phyloP scores from a whole-genome alignment of 2,888 invertebrate genomes.

The Pyrochroa serraticornis region DNA sequence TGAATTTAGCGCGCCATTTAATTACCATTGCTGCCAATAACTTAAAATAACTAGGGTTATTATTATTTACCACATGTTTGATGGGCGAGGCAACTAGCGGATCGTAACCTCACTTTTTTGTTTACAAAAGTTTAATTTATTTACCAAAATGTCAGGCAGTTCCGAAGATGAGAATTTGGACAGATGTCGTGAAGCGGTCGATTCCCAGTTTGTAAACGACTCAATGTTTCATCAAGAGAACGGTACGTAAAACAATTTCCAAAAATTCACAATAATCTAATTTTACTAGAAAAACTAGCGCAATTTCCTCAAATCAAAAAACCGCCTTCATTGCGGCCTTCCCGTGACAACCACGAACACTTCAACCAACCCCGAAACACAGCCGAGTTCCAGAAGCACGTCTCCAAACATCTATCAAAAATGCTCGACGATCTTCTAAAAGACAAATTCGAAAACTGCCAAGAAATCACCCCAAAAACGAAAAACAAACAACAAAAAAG shows the following conservation, averaged over 20 bases:
- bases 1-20: too few relatives aligned
- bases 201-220: slow-evolving; percentile 59
- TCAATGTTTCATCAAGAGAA: slow-evolving; percentile 43
- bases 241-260: slow-evolving; percentile 27
- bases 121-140: too few relatives aligned
- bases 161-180: slow-evolving; percentile 53
- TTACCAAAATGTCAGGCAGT: slow-evolving; percentile 46
- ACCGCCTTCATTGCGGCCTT: slow-evolving; percentile 41
- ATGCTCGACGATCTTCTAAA: slow-evolving; percentile 59
- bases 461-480: slow-evolving; percentile 27
- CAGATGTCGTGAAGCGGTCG: slow-evolving; percentile 59
- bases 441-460: slow-evolving; percentile 25
- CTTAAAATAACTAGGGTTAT: too few relatives aligned
- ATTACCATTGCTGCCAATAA: too few relatives aligned
- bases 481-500: slow-evolving; percentile 48
- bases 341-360: slow-evolving; percentile 58
- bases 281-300: background rate
- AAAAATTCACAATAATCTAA: slow-evolving; percentile 15
- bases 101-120: too few relatives aligned
- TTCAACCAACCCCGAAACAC: slow-evolving; percentile 63
- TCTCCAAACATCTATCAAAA: slow-evolving; percentile 61
- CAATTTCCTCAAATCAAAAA: slow-evolving; percentile 4
- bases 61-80: too few relatives aligned
- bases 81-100: too few relatives aligned
- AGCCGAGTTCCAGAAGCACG: slow-evolving; percentile 60